These are phyloP conservation scores for Lepidocolaptes lacrymiger DNA, from an alignment of 2,797 vertebrate species.

Conservation along the genomic window DNA sequence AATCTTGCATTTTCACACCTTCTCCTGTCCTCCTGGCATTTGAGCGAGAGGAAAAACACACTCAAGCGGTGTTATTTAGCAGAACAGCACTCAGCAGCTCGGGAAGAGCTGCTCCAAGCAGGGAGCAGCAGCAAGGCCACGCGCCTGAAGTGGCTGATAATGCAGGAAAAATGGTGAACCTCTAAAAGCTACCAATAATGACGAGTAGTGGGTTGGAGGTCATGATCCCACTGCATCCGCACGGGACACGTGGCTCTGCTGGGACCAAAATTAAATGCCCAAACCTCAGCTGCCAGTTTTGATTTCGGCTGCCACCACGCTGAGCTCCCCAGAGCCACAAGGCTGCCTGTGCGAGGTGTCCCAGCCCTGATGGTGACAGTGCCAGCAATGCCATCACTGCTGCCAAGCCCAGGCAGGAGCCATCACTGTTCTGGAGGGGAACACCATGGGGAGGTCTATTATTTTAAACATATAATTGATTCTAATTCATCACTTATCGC, in stretches of 20 bases:
- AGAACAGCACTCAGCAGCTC: neutral
- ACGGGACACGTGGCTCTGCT: fast-evolving
- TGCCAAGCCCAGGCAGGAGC: slow-evolving; percentile 48
- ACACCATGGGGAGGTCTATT: slow-evolving; percentile 67
- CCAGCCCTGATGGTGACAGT: neutral
- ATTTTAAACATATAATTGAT: slow-evolving; percentile 82
- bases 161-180: neutral
- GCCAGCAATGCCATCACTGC: neutral
- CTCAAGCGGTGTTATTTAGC: neutral
- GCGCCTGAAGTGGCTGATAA: fast-evolving
- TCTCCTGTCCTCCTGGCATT: neutral
- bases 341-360: neutral
- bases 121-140: neutral
- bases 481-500: slow-evolving; percentile 82
- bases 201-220: neutral
- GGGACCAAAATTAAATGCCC: neutral
- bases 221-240: neutral
- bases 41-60: neutral
- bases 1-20: slow-evolving; percentile 17
- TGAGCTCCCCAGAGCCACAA: fast-evolving
- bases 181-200: fast-evolving
- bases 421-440: slow-evolving; percentile 40
- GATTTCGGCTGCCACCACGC: neutral
- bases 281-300: neutral
- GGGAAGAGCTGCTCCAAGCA: neutral